phyloP scores from a whole-genome alignment of 2,113 vertebrate genomes.

The Danionella cerebrum region DNA sequence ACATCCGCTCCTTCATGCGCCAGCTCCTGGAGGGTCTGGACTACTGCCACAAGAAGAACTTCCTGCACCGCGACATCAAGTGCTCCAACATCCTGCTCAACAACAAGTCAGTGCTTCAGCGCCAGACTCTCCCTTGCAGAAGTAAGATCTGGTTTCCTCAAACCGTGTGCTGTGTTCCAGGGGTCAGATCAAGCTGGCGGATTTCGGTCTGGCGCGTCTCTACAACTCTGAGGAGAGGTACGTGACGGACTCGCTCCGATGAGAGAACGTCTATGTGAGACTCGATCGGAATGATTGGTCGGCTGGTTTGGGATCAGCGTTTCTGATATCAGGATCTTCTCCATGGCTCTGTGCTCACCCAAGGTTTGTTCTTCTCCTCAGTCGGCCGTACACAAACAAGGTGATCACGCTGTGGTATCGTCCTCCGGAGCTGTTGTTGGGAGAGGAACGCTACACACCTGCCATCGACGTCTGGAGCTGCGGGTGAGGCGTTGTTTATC shows the following conservation, averaged over 20 bases:
- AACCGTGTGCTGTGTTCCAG: conserved; percentile 55
- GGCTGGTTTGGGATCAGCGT: too few relatives aligned
- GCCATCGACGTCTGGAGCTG: conserved; percentile 99
- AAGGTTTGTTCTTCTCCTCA: conserved; percentile 41
- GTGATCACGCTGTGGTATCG: conserved; percentile 98
- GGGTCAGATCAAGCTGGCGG: conserved; percentile 95
- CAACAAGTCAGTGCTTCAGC: conserved; percentile 74
- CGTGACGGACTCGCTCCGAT: too few relatives aligned
- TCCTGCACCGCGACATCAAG: conserved; percentile 95
- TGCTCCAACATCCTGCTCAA: conserved; percentile 97
- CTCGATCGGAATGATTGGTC: too few relatives aligned
- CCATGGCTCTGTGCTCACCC: too few relatives aligned
- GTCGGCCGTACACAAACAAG: conserved; percentile 98
- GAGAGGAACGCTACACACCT: conserved; percentile 91
- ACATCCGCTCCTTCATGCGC: conserved; percentile 97
- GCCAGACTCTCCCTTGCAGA: too few relatives aligned
- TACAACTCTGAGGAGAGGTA: conserved; percentile 98
- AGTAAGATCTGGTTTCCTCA: not conserved
- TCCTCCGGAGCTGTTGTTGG: conserved; percentile 90
- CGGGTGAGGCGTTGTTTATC: conserved; percentile 84
- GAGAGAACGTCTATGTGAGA: too few relatives aligned
- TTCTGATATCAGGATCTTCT: too few relatives aligned
- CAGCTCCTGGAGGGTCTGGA: conserved; percentile 98
- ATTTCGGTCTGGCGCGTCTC: conserved; percentile 94
- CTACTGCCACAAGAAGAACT: conserved; percentile 98